A percentile compares a stretch with the other conserved stretches of the same genome.
These are phyloP conservation scores for Penaeus chinensis DNA, from an alignment of 1,140 invertebrate genomes.

Conservation along the genomic window DNA sequence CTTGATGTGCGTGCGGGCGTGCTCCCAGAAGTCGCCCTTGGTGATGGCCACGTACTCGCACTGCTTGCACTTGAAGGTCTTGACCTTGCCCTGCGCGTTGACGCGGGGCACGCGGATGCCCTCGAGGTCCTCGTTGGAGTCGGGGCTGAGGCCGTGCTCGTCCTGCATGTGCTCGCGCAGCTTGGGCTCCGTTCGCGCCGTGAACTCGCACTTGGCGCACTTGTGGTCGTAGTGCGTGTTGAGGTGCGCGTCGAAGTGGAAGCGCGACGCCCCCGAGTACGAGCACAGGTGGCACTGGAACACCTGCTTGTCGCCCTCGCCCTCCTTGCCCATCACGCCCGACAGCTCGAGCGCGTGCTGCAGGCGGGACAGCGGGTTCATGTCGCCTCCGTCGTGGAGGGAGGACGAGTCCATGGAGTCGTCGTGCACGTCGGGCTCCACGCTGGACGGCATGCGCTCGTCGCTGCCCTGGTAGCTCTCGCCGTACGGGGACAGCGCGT, in stretches of 20 bases:
- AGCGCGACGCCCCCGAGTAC: slow-evolving; percentile 68
- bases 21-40: slow-evolving; percentile 94
- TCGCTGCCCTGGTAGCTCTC: slow-evolving; percentile 42
- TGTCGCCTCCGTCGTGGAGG: slow-evolving; percentile 31
- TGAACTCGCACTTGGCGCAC: slow-evolving; percentile 74
- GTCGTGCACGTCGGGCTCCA: slow-evolving; percentile 26
- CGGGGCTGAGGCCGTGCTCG: slow-evolving; percentile 64
- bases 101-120: slow-evolving; percentile 78
- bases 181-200: slow-evolving; percentile 73
- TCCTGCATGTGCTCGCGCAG: slow-evolving; percentile 74
- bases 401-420: slow-evolving; percentile 37
- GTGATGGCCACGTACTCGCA: slow-evolving; percentile 86
- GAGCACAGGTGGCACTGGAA: slow-evolving; percentile 68
- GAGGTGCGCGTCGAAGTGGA: slow-evolving; percentile 72
- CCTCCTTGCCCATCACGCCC: slow-evolving; percentile 43
- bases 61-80: slow-evolving; percentile 92
- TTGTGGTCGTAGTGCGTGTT: slow-evolving; percentile 70
- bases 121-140: slow-evolving; percentile 75
- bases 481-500: slow-evolving; percentile 47
- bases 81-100: slow-evolving; percentile 77
- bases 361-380: slow-evolving; percentile 63
- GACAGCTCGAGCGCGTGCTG: slow-evolving; percentile 63
- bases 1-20: slow-evolving; percentile 91
- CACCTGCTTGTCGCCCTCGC: slow-evolving; percentile 51
- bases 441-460: slow-evolving; percentile 34